phyloP scores from a whole-genome alignment of 2,113 vertebrate species.

The Ramphastos sulfuratus region DNA sequence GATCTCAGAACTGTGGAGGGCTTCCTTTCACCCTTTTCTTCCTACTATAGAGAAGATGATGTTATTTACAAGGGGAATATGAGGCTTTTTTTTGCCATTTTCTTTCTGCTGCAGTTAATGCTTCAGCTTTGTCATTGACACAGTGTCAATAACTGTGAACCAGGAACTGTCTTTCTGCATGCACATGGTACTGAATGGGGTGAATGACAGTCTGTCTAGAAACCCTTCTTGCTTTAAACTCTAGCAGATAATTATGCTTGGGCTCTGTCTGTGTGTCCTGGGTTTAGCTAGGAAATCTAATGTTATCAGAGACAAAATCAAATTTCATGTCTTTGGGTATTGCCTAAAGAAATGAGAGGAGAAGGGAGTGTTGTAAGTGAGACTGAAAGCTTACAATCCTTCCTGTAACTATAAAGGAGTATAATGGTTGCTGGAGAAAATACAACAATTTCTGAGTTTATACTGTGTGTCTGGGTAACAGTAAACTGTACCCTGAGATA shows the following conservation, averaged over 20 bases:
- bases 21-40: background rate
- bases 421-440: background rate
- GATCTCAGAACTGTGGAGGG: background rate
- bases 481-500: background rate
- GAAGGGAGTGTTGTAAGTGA: background rate
- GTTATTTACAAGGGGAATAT: background rate
- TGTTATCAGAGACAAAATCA: background rate
- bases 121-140: background rate
- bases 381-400: background rate
- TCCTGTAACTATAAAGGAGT: background rate
- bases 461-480: background rate
- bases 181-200: fast-evolving
- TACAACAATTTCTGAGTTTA: background rate
- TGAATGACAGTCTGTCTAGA: background rate
- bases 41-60: background rate
- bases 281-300: background rate
- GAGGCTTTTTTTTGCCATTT: background rate
- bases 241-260: background rate
- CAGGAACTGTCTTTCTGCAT: background rate
- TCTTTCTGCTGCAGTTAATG: background rate
- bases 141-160: fast-evolving
- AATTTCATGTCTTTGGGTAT: background rate
- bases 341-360: background rate
- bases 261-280: background rate
- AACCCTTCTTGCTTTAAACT: background rate